Evolutionary conservation across 2,888 invertebrate genomes (phyloP), one percentile per base, ranked within the genome.

Genomic region (Chromoteleia sp.): DNA sequence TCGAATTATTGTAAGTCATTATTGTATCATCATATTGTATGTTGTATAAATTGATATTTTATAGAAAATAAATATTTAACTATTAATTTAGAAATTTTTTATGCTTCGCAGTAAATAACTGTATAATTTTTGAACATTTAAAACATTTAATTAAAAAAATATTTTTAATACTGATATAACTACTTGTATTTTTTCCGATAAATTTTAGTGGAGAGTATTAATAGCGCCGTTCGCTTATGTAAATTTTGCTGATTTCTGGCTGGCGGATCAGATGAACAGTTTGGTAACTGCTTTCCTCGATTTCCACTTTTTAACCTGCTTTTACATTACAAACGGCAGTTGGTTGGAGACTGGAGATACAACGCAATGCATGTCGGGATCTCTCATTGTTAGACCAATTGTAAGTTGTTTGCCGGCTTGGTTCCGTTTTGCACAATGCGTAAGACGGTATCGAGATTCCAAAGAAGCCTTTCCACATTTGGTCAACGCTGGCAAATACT

Each of bases 401-500:
- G 96, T 99, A 33, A 96, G 96, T 87, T 96, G 98, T 86, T 93
- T 99, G 17, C 99, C 99, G 0, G 99, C 99, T 0, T 99, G 98
- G 98, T 97, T 98, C 84, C 95, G 99, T 29, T 99, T 99, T 92
- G 98, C 98, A 65, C 99, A 99, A 92, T 99, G 99, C 87, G 92
- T 99, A 67, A 94, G 99, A 0, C 96, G 99, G 81, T 99, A 98
- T 92, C 94, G 97, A 0, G 99, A 99, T 92, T 97, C 98, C 0
- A 95, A 95, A 84, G 98, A 98, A 89, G 96, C 96, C 0, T 98
- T 98, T 93, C 98, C 99, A 0, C 99, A 99, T 93, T 93, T 99
- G 67, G 97, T 97, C 1, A 99, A 99, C 92, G 99, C 99, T 1
- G 98, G 97, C 70, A 99, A 99, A 93, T 99, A 99, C 92, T 97